Evolutionary conservation across 2,797 vertebrate genomes (phyloP).

Genomic region (Threskiornis aethiopicus): DNA sequence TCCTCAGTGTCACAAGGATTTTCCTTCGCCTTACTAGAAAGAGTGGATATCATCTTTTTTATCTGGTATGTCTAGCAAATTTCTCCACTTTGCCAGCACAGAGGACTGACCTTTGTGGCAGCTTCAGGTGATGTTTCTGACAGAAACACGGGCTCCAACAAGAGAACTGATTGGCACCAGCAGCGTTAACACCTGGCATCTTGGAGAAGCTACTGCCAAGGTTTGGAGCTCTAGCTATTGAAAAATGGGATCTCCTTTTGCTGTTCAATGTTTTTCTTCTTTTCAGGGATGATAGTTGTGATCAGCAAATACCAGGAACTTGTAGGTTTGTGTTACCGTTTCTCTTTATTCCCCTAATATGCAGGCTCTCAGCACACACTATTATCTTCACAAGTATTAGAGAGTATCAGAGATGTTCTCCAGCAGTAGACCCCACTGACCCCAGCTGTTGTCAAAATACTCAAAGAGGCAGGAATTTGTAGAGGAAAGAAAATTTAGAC

Average conservation of each 20-base stretch:
- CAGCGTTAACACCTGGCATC: not conserved
- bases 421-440: not conserved
- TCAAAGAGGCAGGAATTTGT: not conserved
- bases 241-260: not conserved
- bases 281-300: not conserved
- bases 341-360: not conserved
- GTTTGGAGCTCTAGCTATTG: not conserved
- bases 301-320: not conserved
- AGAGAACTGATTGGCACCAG: not conserved
- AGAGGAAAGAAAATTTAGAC: not conserved
- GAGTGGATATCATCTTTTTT: not conserved
- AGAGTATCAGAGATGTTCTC: not conserved
- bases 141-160: not conserved
- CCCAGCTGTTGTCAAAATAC: not conserved
- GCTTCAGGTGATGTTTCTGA: not conserved
- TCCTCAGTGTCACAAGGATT: not conserved
- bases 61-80: not conserved
- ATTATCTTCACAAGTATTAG: not conserved
- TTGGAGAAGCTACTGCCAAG: accelerated
- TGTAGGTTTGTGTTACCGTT: not conserved
- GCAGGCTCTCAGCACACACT: not conserved
- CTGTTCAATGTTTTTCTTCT: not conserved
- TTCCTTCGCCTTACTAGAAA: not conserved
- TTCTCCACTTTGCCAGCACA: not conserved
- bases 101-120: not conserved